phyloP scores from a whole-genome alignment of 92 coral and sea anemone species.

The Epizoanthus illoricatus region DNA sequence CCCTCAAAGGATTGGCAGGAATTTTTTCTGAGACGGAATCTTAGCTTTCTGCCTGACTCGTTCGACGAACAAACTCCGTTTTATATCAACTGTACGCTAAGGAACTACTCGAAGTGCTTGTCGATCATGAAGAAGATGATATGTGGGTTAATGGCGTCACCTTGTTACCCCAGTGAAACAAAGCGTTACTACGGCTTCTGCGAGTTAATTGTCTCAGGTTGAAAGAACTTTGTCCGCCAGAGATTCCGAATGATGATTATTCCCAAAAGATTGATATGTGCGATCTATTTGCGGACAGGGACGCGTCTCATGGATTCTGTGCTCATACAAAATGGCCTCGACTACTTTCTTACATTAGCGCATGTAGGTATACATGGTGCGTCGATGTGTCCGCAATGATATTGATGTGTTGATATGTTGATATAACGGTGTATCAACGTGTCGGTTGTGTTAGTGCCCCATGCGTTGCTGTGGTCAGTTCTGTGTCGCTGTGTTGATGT shows the following conservation, averaged over 20 bases:
- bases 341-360: too few species aligned
- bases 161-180: conserved; percentile 28
- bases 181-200: conserved; percentile 29
- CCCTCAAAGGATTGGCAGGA: conserved; percentile 7
- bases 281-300: conserved; percentile 3
- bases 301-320: conserved; percentile 26
- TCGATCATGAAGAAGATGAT: conserved; percentile 25
- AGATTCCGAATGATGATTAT: background rate
- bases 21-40: background rate
- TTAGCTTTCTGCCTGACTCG: background rate
- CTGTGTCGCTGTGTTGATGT: too few species aligned
- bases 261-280: conserved; percentile 1
- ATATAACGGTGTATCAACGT: too few species aligned
- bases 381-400: too few species aligned
- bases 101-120: conserved; percentile 1
- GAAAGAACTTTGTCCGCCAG: conserved; percentile 23
- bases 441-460: too few species aligned
- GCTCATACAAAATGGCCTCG: conserved; percentile 30
- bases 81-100: background rate
- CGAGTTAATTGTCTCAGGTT: conserved; percentile 14
- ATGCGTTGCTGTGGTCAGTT: too few species aligned
- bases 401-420: too few species aligned
- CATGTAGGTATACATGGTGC: too few species aligned
- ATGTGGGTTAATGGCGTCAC: background rate
- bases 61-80: background rate